A percentile compares a stretch with the other conserved stretches of the same genome.
Evolutionary conservation across 2,797 vertebrate genomes (phyloP).

Genomic region (Rhinella marina): DNA sequence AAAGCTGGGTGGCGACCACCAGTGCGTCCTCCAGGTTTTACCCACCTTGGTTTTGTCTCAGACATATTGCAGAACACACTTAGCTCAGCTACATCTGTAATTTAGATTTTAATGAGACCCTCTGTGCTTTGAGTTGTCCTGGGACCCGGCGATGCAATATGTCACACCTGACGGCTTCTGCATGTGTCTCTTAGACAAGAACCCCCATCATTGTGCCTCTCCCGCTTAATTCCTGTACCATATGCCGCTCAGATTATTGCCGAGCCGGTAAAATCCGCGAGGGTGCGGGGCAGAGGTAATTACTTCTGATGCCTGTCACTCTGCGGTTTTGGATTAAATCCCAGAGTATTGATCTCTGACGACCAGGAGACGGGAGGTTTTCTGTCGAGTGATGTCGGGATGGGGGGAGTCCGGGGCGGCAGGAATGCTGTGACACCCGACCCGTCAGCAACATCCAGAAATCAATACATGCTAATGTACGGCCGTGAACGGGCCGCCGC

Average conservation of each 20-base stretch:
- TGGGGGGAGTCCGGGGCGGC: neutral
- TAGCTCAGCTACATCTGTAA: neutral
- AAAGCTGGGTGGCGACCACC: too few relatives aligned
- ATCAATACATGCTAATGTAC: slow-evolving; percentile 45
- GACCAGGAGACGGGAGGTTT: slow-evolving; percentile 61
- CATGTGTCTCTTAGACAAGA: neutral
- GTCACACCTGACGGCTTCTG: neutral
- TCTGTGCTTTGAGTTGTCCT: neutral
- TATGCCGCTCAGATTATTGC: slow-evolving; percentile 77
- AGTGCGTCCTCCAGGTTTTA: too few relatives aligned
- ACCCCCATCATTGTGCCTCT: slow-evolving; percentile 75
- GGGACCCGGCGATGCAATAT: slow-evolving; percentile 3
- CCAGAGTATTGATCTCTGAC: slow-evolving; percentile 67
- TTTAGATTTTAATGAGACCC: neutral
- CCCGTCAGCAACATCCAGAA: slow-evolving; percentile 53
- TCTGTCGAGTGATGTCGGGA: slow-evolving; percentile 36
- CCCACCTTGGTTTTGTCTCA: too few relatives aligned
- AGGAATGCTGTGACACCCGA: slow-evolving; percentile 46
- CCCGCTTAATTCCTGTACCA: slow-evolving; percentile 77
- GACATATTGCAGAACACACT: neutral
- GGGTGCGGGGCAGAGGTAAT: slow-evolving; percentile 75
- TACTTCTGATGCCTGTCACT: slow-evolving; percentile 74
- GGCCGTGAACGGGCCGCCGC: slow-evolving; percentile 55
- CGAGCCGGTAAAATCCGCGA: slow-evolving; percentile 72
- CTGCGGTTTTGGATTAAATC: slow-evolving; percentile 70